Percentiles rank a stretch among this genome's conserved stretches.
Evolutionary conservation across 2,113 vertebrate genomes (phyloP).

Genomic region (Blennius ocellaris): DNA sequence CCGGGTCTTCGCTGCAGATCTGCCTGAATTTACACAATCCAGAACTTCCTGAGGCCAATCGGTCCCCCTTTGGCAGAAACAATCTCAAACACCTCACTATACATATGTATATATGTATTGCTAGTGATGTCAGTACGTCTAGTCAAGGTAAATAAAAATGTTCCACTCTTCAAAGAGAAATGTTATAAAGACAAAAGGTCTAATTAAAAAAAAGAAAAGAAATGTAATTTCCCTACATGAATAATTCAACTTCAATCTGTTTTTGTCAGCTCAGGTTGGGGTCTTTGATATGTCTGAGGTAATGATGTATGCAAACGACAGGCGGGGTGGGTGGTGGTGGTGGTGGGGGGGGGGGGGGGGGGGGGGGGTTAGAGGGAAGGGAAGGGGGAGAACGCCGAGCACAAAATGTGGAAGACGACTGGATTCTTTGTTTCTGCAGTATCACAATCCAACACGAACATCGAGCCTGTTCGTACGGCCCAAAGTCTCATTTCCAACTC

Average conservation of each 20-base stretch:
- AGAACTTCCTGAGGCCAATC: no score
- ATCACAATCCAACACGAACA: slow-evolving; percentile 40
- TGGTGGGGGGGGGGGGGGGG: neutral
- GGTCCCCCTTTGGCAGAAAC: no score
- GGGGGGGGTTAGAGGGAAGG: no score
- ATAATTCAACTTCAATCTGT: slow-evolving; percentile 72
- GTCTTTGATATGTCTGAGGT: slow-evolving; percentile 68
- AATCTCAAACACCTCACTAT: no score
- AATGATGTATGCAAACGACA: slow-evolving; percentile 75
- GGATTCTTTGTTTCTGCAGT: slow-evolving; percentile 47
- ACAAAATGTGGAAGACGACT: slow-evolving; percentile 17
- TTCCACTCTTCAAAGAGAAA: slow-evolving; percentile 2
- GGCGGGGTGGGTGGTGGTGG: slow-evolving; percentile 10
- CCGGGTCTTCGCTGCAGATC: no score
- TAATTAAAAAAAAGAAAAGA: slow-evolving; percentile 47
- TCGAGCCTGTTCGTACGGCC: slow-evolving; percentile 21
- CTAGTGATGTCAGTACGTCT: neutral
- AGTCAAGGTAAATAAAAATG: neutral
- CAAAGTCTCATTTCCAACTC: slow-evolving; percentile 54
- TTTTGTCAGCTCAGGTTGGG: slow-evolving; percentile 68
- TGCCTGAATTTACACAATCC: no score
- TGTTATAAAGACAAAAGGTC: slow-evolving; percentile 54
- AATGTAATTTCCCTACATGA: slow-evolving; percentile 68
- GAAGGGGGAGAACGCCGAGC: neutral
- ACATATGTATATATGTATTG: no score